These are phyloP conservation scores for Chromis chromis DNA, from an alignment of 2,797 vertebrate species.

Conservation along the genomic window DNA sequence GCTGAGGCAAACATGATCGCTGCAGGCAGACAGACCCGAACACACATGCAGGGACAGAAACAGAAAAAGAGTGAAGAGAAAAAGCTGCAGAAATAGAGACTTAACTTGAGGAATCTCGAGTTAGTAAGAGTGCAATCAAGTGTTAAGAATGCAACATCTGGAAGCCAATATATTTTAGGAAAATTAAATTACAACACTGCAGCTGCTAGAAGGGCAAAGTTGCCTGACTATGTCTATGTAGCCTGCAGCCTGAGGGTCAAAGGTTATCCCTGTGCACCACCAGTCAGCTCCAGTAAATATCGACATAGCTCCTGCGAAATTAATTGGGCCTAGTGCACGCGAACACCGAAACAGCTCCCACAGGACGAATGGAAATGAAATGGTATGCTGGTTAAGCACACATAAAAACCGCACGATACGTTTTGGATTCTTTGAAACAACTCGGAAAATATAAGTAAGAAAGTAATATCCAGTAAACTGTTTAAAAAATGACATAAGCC, in stretches of 20 bases:
- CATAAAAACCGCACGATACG: conserved; percentile 3
- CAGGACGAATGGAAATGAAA: conserved; percentile 54
- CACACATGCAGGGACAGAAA: not conserved
- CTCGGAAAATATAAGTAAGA: not conserved
- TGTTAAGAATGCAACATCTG: conserved; percentile 20
- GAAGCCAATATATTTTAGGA: conserved; percentile 6
- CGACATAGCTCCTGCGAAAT: conserved; percentile 62
- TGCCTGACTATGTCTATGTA: conserved; percentile 4
- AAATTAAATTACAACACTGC: conserved; percentile 7
- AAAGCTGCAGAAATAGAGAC: conserved; percentile 23
- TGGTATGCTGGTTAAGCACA: not conserved
- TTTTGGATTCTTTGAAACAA: conserved; percentile 7
- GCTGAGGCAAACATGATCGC: conserved; percentile 48
- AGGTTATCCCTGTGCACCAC: conserved; percentile 55
- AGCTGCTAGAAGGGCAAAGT: conserved; percentile 26
- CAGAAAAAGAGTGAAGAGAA: conserved; percentile 12
- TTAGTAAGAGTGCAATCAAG: conserved; percentile 6
- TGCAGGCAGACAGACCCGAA: conserved; percentile 35
- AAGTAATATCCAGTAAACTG: not conserved
- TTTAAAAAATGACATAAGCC: not conserved
- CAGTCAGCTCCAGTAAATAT: conserved; percentile 65
- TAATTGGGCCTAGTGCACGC: conserved; percentile 52
- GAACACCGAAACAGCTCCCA: conserved; percentile 48
- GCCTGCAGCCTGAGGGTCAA: conserved; percentile 38
- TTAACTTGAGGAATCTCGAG: conserved; percentile 9